These are phyloP conservation scores for Dryocosmus kuriphilus DNA, from an alignment of 2,888 invertebrate species.

Conservation along the genomic window DNA sequence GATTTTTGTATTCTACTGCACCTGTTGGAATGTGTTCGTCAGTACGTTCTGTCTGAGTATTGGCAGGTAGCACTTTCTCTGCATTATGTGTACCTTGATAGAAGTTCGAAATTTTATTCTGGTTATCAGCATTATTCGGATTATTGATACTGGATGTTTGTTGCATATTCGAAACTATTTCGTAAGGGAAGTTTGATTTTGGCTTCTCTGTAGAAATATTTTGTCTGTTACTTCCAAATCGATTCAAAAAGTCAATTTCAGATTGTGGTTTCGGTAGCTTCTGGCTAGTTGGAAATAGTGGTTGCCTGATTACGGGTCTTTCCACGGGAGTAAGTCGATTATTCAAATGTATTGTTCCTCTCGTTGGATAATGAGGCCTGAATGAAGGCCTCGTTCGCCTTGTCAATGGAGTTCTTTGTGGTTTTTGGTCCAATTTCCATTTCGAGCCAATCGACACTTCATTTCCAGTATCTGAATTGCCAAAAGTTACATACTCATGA, in stretches of 20 bases:
- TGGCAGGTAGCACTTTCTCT: conserved; percentile 19
- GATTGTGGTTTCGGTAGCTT: conserved; percentile 15
- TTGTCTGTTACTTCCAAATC: not conserved
- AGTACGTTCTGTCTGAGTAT: conserved; percentile 52
- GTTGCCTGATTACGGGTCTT: conserved; percentile 61
- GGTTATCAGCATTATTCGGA: conserved; percentile 46
- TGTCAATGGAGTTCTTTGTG: conserved; percentile 60
- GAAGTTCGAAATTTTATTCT: conserved; percentile 54
- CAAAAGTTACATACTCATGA: conserved; percentile 56
- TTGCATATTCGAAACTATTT: conserved; percentile 6
- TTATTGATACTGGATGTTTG: not conserved
- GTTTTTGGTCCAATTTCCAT: conserved; percentile 72
- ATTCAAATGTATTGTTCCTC: conserved; percentile 57
- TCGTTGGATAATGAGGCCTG: conserved; percentile 62
- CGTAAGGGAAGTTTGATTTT: conserved; percentile 17
- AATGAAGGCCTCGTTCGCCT: conserved; percentile 66
- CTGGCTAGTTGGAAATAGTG: conserved; percentile 45
- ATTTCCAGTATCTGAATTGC: conserved; percentile 64
- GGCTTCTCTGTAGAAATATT: conserved; percentile 33
- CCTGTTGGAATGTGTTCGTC: conserved; percentile 67
- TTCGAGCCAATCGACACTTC: conserved; percentile 62
- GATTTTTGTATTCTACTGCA: conserved; percentile 69
- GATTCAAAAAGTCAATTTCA: not conserved
- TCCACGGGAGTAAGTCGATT: conserved; percentile 65
- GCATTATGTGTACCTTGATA: conserved; percentile 48